phyloP scores from a whole-genome alignment of 2,888 invertebrate genomes.

The Drosophila infuscata region DNA sequence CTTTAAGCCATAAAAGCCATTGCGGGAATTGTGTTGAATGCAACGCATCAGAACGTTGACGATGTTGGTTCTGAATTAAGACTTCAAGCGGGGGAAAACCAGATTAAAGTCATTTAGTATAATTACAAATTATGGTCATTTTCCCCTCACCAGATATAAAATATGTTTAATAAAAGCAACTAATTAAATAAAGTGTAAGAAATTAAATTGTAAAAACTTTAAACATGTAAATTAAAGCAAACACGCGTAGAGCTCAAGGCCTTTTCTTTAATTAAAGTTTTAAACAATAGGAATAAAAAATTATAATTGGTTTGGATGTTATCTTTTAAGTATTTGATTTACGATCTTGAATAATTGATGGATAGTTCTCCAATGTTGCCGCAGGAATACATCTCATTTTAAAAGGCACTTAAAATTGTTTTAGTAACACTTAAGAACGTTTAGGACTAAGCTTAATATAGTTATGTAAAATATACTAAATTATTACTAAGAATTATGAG shows the following conservation, averaged over 20 bases:
- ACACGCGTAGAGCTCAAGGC: background rate
- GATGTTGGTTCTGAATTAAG: background rate
- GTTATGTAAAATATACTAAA: background rate
- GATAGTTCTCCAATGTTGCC: background rate
- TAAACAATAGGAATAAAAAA: background rate
- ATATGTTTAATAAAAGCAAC: background rate
- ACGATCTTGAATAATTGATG: background rate
- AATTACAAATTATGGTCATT: background rate
- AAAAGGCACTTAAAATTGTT: background rate
- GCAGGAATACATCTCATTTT: background rate
- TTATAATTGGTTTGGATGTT: background rate
- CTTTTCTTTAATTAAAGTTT: background rate
- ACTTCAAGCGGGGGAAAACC: background rate
- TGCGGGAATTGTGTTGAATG: background rate
- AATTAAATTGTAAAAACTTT: background rate
- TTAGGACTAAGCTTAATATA: background rate
- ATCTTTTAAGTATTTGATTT: background rate
- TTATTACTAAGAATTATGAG: no score
- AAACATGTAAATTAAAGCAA: background rate
- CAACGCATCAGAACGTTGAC: background rate
- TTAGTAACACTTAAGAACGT: background rate
- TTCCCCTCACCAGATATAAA: no score
- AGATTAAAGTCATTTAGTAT: background rate
- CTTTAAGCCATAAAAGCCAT: conserved; percentile 9
- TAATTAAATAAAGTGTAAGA: background rate